These are phyloP conservation scores for Siniperca scherzeri DNA, from an alignment of 2,797 vertebrate genomes.

Conservation along the genomic window DNA sequence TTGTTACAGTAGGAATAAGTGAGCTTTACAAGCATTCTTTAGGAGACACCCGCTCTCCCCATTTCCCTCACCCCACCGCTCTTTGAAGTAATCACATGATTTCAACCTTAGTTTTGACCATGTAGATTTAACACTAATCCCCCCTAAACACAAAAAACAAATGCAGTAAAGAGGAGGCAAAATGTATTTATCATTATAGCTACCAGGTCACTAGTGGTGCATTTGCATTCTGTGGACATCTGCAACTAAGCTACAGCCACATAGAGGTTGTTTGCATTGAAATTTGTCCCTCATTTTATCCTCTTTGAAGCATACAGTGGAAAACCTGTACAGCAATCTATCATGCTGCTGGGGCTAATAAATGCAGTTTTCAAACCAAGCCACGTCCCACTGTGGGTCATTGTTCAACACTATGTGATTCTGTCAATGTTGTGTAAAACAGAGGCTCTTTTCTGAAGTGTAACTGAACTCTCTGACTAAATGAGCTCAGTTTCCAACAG, in stretches of 20 bases:
- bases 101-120: conserved; percentile 66
- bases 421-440: conserved; percentile 50
- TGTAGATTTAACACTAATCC: conserved; percentile 80
- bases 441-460: conserved; percentile 36
- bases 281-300: conserved; percentile 61
- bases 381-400: conserved; percentile 62
- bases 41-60: not conserved
- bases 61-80: conserved; percentile 35
- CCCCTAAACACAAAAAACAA: conserved; percentile 61
- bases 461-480: conserved; percentile 30
- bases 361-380: conserved; percentile 59
- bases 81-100: conserved; percentile 74
- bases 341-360: conserved; percentile 64
- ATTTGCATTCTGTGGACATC: conserved; percentile 47
- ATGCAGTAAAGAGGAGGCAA: conserved; percentile 59
- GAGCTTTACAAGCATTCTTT: conserved; percentile 68
- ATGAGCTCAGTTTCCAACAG: conserved; percentile 34
- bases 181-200: conserved; percentile 46
- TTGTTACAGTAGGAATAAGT: conserved; percentile 66
- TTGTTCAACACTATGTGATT: conserved; percentile 59
- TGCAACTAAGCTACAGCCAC: conserved; percentile 17
- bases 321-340: conserved; percentile 66
- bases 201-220: conserved; percentile 17
- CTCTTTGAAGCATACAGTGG: conserved; percentile 63
- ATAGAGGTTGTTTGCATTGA: conserved; percentile 60